Evolutionary conservation across 2,888 invertebrate species (phyloP).

Genomic region (Tetragonula carbonaria): DNA sequence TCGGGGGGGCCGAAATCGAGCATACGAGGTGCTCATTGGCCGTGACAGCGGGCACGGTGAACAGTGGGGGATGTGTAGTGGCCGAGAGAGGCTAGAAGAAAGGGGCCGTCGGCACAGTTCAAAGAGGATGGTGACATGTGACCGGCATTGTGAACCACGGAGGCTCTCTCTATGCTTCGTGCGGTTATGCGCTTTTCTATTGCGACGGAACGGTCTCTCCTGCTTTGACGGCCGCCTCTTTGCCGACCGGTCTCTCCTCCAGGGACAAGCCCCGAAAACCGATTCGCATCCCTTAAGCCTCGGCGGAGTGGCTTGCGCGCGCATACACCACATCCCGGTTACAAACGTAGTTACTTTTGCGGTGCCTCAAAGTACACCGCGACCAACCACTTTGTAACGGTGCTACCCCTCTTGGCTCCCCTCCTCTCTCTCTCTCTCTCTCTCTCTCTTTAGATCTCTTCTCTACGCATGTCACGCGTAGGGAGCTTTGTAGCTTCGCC

Average conservation of each 20-base stretch:
- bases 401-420: background rate
- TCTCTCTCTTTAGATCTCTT: background rate
- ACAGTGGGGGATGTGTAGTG: constrained; percentile 61
- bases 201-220: constrained; percentile 70
- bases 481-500: constrained; percentile 30
- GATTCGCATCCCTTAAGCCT: constrained; percentile 57
- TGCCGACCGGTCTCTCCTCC: constrained; percentile 60
- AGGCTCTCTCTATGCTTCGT: constrained; percentile 65
- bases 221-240: constrained; percentile 74
- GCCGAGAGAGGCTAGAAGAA: constrained; percentile 69
- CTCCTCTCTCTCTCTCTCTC: too few relatives aligned
- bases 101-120: constrained; percentile 75
- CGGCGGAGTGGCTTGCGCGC: constrained; percentile 7
- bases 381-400: constrained; percentile 49
- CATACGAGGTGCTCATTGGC: constrained; percentile 64
- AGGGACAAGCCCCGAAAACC: constrained; percentile 61
- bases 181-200: constrained; percentile 77
- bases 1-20: constrained; percentile 67
- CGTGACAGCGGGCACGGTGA: constrained; percentile 52
- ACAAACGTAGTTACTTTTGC: constrained; percentile 51
- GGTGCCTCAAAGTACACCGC: constrained; percentile 47
- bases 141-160: constrained; percentile 77
- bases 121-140: constrained; percentile 80
- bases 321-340: background rate
- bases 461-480: background rate